Percentiles rank a stretch among this genome's conserved stretches.
phyloP scores from a whole-genome alignment of 2,888 invertebrate genomes.

The Allophyes oxyacanthae region DNA sequence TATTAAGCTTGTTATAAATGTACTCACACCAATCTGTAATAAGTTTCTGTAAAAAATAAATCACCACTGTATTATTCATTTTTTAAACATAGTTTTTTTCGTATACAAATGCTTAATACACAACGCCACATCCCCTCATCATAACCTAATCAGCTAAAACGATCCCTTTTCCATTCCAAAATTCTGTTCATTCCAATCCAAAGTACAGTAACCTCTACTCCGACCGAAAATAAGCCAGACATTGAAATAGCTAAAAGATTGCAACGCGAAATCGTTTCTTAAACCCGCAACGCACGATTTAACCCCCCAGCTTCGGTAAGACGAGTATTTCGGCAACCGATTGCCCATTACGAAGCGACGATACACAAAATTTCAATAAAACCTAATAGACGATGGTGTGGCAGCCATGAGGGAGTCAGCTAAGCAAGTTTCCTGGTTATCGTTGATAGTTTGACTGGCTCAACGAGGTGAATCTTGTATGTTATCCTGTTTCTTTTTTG shows the following conservation, averaged over 20 bases:
- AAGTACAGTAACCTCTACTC: conserved; percentile 43
- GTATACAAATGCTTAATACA: not conserved
- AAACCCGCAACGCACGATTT: conserved; percentile 77
- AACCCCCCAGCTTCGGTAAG: conserved; percentile 66
- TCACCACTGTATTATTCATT: no score
- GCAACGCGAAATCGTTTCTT: conserved; percentile 68
- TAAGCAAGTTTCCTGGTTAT: conserved; percentile 46
- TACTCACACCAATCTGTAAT: no score
- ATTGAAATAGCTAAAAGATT: conserved; percentile 68
- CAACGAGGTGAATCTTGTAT: conserved; percentile 45
- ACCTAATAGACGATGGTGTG: conserved; percentile 63
- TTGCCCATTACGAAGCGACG: conserved; percentile 80
- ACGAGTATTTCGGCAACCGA: conserved; percentile 73
- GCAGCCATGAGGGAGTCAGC: conserved; percentile 23
- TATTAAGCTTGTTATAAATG: no score
- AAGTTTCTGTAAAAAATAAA: no score
- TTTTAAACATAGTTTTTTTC: no score
- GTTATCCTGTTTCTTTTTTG: conserved; percentile 19
- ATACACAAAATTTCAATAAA: conserved; percentile 86
- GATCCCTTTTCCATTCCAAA: conserved; percentile 42
- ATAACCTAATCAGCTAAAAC: conserved; percentile 50
- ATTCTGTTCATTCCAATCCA: conserved; percentile 27
- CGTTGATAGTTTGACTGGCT: conserved; percentile 43
- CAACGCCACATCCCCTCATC: conserved; percentile 8
- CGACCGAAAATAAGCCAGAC: conserved; percentile 55